Evolutionary conservation across 92 coral and sea anemone species (phyloP), one percentile per base, ranked within the genome.

Genomic region (Epizoanthus ramosus): DNA sequence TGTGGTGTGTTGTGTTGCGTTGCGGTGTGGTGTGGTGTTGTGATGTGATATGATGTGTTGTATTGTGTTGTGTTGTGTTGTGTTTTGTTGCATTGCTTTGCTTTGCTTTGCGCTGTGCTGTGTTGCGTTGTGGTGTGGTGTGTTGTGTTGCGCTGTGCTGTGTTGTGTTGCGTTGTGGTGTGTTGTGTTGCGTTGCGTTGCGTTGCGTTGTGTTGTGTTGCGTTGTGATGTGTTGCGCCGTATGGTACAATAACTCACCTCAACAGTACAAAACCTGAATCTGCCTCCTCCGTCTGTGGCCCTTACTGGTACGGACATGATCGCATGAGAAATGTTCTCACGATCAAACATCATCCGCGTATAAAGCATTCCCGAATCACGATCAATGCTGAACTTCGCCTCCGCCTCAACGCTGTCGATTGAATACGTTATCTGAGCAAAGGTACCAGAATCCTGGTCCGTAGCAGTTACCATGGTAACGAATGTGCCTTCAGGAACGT

Each of bases 381-480:
- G 86, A 87, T 96, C 98, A 75, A 96, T 90, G 50, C 88, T 88
- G 88, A 96, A 96, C 84, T 87, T 93, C 74, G 90, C 88, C 71
- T 91, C 87, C 61, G 96, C 94, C 57, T 88, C 92, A 8, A 89
- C 82, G 81, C 97, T 95, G 66, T 94, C 96, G 65, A 96, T 94
- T 2, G 95, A 89, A 67, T 96, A 96, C 75, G 83, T 83, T 6
- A 96, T 22, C 3, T 88, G 98, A 5, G 98, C 98, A 70, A 80
- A 92, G 8, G 77, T 81, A 47, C 99, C 99, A 74, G 99, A 94
- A 61, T 96, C 99, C 79, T 79, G 83, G 71, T 96, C 99, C 8
- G 99, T 90, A 57, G 99, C 99, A 3, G 99, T 74, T 24, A 96
- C 99, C 99, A 96, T 96, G 84, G 94, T 89, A 57, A 96, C 98